phyloP scores from a whole-genome alignment of 2,888 invertebrate genomes.

The Ephialtes manifestator region DNA sequence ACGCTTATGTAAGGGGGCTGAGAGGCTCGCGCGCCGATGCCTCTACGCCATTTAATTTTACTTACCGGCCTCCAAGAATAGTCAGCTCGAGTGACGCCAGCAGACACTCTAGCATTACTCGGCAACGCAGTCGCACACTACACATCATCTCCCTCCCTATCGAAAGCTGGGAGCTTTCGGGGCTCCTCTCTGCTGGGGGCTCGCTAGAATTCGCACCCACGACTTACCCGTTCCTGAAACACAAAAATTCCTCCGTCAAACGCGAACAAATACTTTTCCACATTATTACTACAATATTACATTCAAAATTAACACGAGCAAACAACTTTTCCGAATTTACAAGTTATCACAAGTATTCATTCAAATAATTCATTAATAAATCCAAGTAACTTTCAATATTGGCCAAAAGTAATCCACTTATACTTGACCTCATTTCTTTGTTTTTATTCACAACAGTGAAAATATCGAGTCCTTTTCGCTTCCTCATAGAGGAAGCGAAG shows the following conservation, averaged over 20 bases:
- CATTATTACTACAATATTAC: neutral
- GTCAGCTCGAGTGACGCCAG: slow-evolving; percentile 77
- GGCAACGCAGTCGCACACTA: slow-evolving; percentile 11
- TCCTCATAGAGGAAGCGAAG: too few species aligned
- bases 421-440: neutral
- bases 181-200: neutral
- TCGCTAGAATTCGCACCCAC: neutral
- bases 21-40: slow-evolving; percentile 47
- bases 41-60: slow-evolving; percentile 79
- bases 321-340: neutral
- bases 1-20: slow-evolving; percentile 80
- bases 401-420: neutral
- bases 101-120: slow-evolving; percentile 44
- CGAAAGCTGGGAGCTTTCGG: neutral
- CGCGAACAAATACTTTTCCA: neutral
- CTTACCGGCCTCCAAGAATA: slow-evolving; percentile 79
- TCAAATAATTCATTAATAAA: neutral
- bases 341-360: neutral
- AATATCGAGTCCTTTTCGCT: neutral
- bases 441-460: neutral
- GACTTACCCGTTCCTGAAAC: neutral
- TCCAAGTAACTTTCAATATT: neutral
- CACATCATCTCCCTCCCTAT: neutral
- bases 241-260: neutral
- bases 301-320: neutral